A percentile compares a stretch with the other conserved stretches of the same genome.
These are phyloP conservation scores for Brachirus orientalis DNA, from an alignment of 2,113 vertebrate genomes.

Conservation along the genomic window DNA sequence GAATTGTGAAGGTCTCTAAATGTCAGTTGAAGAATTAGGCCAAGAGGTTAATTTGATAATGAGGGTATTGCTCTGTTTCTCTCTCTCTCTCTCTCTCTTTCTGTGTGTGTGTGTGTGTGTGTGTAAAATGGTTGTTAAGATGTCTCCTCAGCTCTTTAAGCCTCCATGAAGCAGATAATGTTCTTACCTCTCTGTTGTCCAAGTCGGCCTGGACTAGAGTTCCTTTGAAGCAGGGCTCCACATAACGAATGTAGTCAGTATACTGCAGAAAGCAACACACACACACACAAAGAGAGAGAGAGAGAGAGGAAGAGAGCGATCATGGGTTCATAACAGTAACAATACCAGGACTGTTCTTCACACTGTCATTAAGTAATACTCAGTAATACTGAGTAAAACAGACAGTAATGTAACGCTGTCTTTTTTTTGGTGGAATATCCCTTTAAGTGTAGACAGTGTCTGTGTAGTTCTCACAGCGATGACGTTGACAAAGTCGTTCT, in stretches of 20 bases:
- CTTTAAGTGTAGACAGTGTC: background rate
- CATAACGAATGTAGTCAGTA: slow-evolving; percentile 93
- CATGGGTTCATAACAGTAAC: no score
- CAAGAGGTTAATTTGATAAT: slow-evolving; percentile 27
- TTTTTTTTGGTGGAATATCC: background rate
- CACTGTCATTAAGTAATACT: no score
- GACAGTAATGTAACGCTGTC: no score
- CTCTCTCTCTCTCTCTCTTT: slow-evolving; percentile 2
- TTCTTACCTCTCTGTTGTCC: slow-evolving; percentile 95
- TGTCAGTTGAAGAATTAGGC: slow-evolving; percentile 33
- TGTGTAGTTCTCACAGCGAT: slow-evolving; percentile 85
- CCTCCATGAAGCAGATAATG: slow-evolving; percentile 48
- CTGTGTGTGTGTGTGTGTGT: slow-evolving; percentile 17
- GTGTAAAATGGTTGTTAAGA: slow-evolving; percentile 1
- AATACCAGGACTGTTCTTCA: no score
- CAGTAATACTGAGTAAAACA: no score
- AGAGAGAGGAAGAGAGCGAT: background rate
- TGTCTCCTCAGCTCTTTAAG: slow-evolving; percentile 30
- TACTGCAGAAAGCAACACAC: no score
- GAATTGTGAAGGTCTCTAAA: background rate
- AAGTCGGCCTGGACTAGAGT: slow-evolving; percentile 95
- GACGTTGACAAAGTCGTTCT: slow-evolving; percentile 97
- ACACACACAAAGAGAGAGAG: no score
- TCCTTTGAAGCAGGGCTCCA: slow-evolving; percentile 95
- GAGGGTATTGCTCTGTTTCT: background rate